Base-by-base conservation (phyloP, 2,113 vertebrate species). In the Nesospiza acunhae region DNA sequence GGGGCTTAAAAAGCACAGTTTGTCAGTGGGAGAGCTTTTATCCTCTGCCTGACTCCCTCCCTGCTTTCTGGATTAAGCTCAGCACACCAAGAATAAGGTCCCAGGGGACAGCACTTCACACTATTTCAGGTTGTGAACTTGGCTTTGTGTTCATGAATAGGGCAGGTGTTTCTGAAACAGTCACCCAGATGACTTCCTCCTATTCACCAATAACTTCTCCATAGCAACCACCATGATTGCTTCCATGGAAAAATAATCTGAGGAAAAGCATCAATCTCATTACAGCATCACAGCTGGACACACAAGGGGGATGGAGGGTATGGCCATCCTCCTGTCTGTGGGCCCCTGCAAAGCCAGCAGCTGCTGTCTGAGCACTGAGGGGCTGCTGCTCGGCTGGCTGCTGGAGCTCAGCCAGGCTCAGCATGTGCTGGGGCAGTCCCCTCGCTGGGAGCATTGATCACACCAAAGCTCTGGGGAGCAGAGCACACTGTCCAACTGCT, bases 241-340 rank as follows among this genome's bases (percentile, higher is more conserved):
- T 76, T 55, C 55, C 63, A 33, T 27, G 85, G 84, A 90, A 90
- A 77, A 93, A 93, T 93, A 93, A 93, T 90, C 70, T 73, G 67
- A 95, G 90, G 89, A 83, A 94, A 96, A 89, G 62, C 89, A 94
- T 91, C 90, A 52, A 47, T 91, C 91, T 87, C 92, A 83, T 95
- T 95, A 91, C 0, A 0, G 63, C 39, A 4, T 78, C 84, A 77
- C 95, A 94, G 91, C 93, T 95, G 95, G 91, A 69, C 63, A 83
- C 90, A 83, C 67, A 58, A 28, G 89, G 87, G 94, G 81, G 82
- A 53, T 31, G 87, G 49, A 44, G 87, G 74, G 44, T 74, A 69
- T 10, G 81, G 75, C 35, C 91, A 68, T 16, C 47, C 86, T 80
- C 44, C 79, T 75, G 52, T 89, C 84, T 83, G 58, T 0, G 14